phyloP scores from a whole-genome alignment of 1,140 invertebrate genomes.

The Drosophila varians region DNA sequence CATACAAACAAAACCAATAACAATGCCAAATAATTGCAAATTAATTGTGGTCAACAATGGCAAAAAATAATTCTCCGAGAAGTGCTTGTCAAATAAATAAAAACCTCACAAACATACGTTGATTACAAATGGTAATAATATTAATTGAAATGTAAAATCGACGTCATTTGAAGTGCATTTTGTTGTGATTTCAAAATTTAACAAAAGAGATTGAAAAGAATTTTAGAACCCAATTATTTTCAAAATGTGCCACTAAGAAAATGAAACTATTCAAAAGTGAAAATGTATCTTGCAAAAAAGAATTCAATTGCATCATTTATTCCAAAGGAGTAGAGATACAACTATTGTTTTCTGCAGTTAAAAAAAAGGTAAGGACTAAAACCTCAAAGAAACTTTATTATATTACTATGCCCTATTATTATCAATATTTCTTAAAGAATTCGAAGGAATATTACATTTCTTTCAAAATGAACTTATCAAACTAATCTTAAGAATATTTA shows the following conservation, averaged over 20 bases:
- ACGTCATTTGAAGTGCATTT: slow-evolving; percentile 27
- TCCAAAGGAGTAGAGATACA: no score
- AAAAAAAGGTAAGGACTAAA: not conserved
- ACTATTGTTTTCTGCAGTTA: not conserved
- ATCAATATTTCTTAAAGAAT: not conserved
- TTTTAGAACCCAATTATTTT: slow-evolving; percentile 17
- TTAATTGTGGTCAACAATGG: slow-evolving; percentile 52
- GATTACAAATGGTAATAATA: slow-evolving; percentile 13
- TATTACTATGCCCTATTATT: no score
- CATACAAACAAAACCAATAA: slow-evolving; percentile 37
- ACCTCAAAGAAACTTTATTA: no score
- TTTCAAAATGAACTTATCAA: no score
- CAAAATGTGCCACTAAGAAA: slow-evolving; percentile 34
- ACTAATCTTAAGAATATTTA: no score
- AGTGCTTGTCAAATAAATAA: slow-evolving; percentile 37
- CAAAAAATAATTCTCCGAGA: slow-evolving; percentile 29
- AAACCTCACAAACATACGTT: slow-evolving; percentile 12
- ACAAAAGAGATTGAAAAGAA: not conserved
- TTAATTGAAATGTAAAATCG: slow-evolving; percentile 12
- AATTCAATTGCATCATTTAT: not conserved
- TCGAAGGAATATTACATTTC: no score
- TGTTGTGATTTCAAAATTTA: slow-evolving; percentile 17
- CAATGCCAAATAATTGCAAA: slow-evolving; percentile 54
- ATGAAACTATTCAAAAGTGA: slow-evolving; percentile 10
- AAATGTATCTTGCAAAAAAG: not conserved